These are phyloP conservation scores for Neolamprologus multifasciatus DNA, from an alignment of 2,797 vertebrate species.

Conservation along the genomic window DNA sequence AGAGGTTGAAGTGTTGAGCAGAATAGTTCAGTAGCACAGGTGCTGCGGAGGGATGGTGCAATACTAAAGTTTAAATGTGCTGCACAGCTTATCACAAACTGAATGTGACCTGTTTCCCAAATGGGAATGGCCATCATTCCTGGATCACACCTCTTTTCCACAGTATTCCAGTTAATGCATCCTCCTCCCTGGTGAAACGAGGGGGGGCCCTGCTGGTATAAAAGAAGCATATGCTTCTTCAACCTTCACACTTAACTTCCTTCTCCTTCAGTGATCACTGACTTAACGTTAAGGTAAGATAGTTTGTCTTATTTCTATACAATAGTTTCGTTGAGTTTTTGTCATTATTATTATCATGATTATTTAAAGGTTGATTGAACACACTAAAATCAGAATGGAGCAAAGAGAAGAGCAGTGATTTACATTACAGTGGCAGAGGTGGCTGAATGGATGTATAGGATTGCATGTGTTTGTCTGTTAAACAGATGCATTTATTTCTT, in stretches of 20 bases:
- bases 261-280: not conserved
- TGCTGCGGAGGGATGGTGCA: constrained; percentile 21
- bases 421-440: not conserved
- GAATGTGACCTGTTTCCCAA: constrained; percentile 31
- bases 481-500: not conserved
- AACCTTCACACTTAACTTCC: constrained; percentile 2
- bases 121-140: constrained; percentile 42
- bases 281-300: constrained; percentile 45
- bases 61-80: constrained; percentile 9
- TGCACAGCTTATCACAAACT: constrained; percentile 32
- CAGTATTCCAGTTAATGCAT: constrained; percentile 42
- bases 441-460: not conserved
- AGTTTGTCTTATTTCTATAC: not conserved
- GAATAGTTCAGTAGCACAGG: not conserved
- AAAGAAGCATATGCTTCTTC: constrained; percentile 52
- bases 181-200: constrained; percentile 30
- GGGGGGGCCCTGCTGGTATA: constrained; percentile 46
- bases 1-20: constrained; percentile 13
- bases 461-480: not conserved
- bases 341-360: not conserved
- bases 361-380: not conserved
- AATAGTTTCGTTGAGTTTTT: not conserved
- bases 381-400: not conserved
- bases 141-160: constrained; percentile 60
- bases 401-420: not conserved